A percentile compares a stretch with the other conserved stretches of the same genome.
Evolutionary conservation across 2,113 vertebrate species (phyloP).

Genomic region (Hemibagrus wyckioides): DNA sequence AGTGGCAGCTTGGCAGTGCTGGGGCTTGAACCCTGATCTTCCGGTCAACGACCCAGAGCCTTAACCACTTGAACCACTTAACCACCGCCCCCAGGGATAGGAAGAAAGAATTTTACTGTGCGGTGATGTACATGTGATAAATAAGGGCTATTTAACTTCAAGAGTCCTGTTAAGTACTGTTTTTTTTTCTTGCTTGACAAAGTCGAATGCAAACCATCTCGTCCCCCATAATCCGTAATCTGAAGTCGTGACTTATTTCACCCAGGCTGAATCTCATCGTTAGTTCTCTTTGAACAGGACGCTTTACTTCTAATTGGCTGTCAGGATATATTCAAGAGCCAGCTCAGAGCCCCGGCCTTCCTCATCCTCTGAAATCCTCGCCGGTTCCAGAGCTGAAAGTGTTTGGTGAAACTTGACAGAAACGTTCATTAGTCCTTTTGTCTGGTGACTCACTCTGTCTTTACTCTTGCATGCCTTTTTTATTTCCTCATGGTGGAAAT

Average conservation of each 20-base stretch:
- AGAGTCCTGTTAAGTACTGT: not conserved
- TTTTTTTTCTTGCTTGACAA: no score
- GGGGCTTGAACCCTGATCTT: no score
- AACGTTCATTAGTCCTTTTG: constrained; percentile 47
- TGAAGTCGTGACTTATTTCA: not conserved
- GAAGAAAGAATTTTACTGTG: no score
- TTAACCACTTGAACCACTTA: no score
- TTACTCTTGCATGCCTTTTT: not conserved
- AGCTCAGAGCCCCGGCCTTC: not conserved
- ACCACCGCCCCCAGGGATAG: no score
- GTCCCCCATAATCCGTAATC: not conserved
- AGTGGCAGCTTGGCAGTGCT: no score
- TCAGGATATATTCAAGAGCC: constrained; percentile 37
- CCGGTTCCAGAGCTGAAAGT: not conserved
- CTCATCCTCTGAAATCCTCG: constrained; percentile 18
- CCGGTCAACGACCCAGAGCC: no score
- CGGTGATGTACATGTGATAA: no score
- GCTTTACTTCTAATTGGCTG: constrained; percentile 53
- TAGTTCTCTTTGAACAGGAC: constrained; percentile 34
- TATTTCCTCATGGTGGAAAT: not conserved
- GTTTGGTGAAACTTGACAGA: constrained; percentile 39
- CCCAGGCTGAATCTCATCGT: constrained; percentile 21
- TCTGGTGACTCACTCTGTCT: constrained; percentile 21
- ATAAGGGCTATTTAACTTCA: not conserved
- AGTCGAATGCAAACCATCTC: not conserved